Conservation (phyloP, 2,888 invertebrate species). For the Congeria kusceri region DNA sequence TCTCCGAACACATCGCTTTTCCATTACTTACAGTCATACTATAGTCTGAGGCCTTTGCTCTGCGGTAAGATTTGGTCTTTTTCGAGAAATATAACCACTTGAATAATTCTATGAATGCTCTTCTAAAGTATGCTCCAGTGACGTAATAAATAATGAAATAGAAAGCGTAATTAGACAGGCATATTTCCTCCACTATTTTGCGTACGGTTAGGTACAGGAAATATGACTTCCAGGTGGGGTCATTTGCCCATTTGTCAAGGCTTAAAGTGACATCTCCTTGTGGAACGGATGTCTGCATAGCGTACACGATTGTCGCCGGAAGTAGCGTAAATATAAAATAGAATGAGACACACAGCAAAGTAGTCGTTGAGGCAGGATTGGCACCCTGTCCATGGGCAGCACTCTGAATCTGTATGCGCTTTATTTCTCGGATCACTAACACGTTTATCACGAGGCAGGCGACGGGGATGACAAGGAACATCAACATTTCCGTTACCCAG, state of each 20-base stretch:
- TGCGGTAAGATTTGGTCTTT: too few relatives aligned
- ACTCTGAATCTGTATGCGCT: constrained; percentile 72
- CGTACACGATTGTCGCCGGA: constrained; percentile 84
- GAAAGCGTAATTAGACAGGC: constrained; percentile 83
- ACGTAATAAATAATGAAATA: constrained; percentile 84
- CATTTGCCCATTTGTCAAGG: constrained; percentile 64
- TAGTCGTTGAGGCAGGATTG: constrained; percentile 82
- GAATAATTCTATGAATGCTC: constrained; percentile 13
- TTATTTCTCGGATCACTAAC: constrained; percentile 82
- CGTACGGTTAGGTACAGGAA: constrained; percentile 77
- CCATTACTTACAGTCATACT: too few relatives aligned
- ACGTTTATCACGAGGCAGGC: constrained; percentile 83
- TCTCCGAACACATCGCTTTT: too few relatives aligned
- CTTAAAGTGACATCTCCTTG: constrained; percentile 65
- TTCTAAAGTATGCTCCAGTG: constrained; percentile 83
- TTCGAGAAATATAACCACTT: too few relatives aligned
- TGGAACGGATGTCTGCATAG: constrained; percentile 72
- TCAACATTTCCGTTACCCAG: constrained; percentile 79
- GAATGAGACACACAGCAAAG: constrained; percentile 84
- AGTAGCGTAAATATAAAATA: constrained; percentile 84
- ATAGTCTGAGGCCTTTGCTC: too few relatives aligned
- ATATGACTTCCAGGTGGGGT: constrained; percentile 79
- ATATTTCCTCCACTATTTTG: constrained; percentile 80
- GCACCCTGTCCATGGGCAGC: constrained; percentile 60
- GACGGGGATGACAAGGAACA: constrained; percentile 81